Percentiles rank a stretch among this genome's conserved stretches.
These are phyloP conservation scores for Mimachlamys varia DNA, from an alignment of 2,888 invertebrate species.

Conservation along the genomic window DNA sequence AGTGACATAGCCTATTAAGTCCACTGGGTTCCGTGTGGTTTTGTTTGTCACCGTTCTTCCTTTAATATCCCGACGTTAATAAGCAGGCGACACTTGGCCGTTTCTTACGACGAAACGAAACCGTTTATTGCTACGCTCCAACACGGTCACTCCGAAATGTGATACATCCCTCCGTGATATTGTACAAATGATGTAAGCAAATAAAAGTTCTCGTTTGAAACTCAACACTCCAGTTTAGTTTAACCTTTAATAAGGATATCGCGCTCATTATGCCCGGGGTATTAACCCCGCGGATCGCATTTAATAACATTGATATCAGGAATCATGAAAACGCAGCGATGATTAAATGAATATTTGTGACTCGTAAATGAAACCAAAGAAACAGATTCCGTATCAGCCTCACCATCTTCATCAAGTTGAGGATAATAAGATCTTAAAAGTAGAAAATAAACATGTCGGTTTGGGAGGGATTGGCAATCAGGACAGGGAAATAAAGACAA, in stretches of 20 bases:
- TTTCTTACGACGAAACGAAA: neutral
- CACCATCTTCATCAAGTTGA: slow-evolving; percentile 25
- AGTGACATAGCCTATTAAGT: slow-evolving; percentile 7
- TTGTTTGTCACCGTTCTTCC: neutral
- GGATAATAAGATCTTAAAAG: slow-evolving; percentile 31
- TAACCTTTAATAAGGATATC: slow-evolving; percentile 21
- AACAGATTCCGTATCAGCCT: slow-evolving; percentile 14
- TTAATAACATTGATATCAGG: neutral
- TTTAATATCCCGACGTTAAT: slow-evolving; percentile 10
- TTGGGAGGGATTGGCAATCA: neutral
- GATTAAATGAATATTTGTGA: slow-evolving; percentile 22
- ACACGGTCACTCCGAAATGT: slow-evolving; percentile 14
- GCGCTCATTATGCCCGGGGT: neutral
- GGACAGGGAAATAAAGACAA: neutral
- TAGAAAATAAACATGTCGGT: slow-evolving; percentile 11
- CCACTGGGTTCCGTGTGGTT: neutral
- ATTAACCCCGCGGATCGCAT: neutral
- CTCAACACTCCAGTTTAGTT: slow-evolving; percentile 8
- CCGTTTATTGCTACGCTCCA: neutral
- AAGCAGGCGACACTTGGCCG: slow-evolving; percentile 2
- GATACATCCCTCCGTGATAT: slow-evolving; percentile 4
- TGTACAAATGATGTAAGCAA: slow-evolving; percentile 31
- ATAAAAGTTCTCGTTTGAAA: slow-evolving; percentile 19
- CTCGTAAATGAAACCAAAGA: slow-evolving; percentile 36
- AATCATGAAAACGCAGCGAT: neutral